These are phyloP conservation scores for Danaus chrysippus DNA, from an alignment of 2,888 invertebrate genomes.

Conservation along the genomic window DNA sequence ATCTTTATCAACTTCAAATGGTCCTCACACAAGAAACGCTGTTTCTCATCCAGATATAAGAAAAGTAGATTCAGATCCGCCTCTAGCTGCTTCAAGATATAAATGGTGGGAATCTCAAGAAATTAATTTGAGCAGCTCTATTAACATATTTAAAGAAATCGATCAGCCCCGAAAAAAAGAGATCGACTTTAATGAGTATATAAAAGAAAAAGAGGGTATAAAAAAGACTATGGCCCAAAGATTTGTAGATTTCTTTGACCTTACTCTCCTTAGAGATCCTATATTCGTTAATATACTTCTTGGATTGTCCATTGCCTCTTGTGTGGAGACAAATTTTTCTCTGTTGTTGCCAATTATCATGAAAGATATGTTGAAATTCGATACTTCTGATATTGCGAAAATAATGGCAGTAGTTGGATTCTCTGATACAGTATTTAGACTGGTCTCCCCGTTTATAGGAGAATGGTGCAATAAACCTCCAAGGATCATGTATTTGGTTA, in stretches of 20 bases:
- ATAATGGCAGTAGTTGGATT: constrained; percentile 81
- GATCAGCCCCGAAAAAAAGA: constrained; percentile 39
- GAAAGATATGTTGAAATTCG: constrained; percentile 79
- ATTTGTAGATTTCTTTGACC: constrained; percentile 80
- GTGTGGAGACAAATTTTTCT: constrained; percentile 85
- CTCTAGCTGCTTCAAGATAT: constrained; percentile 52
- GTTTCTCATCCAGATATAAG: constrained; percentile 67
- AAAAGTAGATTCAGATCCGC: constrained; percentile 46
- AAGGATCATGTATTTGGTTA: constrained; percentile 81
- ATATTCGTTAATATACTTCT: constrained; percentile 83
- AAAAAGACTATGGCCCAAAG: constrained; percentile 44
- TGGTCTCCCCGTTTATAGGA: constrained; percentile 82
- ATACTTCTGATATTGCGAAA: constrained; percentile 78
- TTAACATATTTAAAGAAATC: constrained; percentile 76
- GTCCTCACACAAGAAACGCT: constrained; percentile 59
- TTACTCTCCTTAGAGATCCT: constrained; percentile 82
- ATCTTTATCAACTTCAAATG: constrained; percentile 52
- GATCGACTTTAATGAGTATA: constrained; percentile 39
- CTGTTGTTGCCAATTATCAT: constrained; percentile 83
- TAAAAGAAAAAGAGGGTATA: constrained; percentile 34
- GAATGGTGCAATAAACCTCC: constrained; percentile 81
- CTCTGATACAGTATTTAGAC: constrained; percentile 79
- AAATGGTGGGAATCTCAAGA: constrained; percentile 80
- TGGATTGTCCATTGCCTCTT: constrained; percentile 83
- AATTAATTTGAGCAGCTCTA: constrained; percentile 80